Conservation (phyloP, 1,140 invertebrate genomes). For the Macrotrachela quadricornifera region DNA sequence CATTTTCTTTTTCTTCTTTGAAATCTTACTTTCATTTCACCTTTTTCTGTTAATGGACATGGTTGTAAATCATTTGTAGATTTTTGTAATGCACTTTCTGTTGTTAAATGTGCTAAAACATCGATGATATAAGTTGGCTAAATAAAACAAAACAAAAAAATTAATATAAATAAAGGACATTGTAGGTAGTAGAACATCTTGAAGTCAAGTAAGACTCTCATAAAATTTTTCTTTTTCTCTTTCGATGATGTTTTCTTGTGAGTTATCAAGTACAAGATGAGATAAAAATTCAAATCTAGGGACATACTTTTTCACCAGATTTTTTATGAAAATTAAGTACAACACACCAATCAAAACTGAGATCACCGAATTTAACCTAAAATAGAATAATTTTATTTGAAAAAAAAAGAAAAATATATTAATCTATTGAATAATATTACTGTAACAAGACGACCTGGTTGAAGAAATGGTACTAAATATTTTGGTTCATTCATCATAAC, state of each 20-base stretch:
- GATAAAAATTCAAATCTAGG: too few relatives aligned
- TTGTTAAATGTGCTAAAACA: conserved; percentile 53
- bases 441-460: conserved; percentile 71
- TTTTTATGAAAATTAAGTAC: conserved; percentile 72
- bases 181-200: too few relatives aligned
- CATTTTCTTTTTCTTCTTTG: background rate
- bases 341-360: conserved; percentile 72
- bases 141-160: too few relatives aligned
- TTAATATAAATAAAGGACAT: too few relatives aligned
- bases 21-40: conserved; percentile 49
- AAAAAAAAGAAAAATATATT: too few relatives aligned
- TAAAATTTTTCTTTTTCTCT: too few relatives aligned
- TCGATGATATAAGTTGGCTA: conserved; percentile 47
- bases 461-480: conserved; percentile 73
- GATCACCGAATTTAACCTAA: too few relatives aligned
- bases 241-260: conserved; percentile 13
- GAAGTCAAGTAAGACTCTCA: too few relatives aligned
- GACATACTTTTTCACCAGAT: conserved; percentile 32
- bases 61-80: conserved; percentile 19
- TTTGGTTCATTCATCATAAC: conserved; percentile 58
- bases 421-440: conserved; percentile 8
- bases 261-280: conserved; percentile 14
- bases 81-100: conserved; percentile 29
- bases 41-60: conserved; percentile 35
- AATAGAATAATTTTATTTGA: too few relatives aligned